Evolutionary conservation across 2,888 invertebrate species (phyloP).

Genomic region (Therioaphis trifolii): DNA sequence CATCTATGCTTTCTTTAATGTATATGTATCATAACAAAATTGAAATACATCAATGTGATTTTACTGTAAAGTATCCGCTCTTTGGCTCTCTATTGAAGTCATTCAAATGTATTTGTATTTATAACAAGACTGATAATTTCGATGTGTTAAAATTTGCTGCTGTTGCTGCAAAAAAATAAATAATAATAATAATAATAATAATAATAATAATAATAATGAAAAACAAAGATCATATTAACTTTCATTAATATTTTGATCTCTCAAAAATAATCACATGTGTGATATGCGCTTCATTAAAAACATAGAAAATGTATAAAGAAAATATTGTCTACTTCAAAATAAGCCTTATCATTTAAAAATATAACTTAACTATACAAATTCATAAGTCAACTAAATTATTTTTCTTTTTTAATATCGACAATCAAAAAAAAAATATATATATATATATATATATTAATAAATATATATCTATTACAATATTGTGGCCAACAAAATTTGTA

Average conservation of each 20-base stretch:
- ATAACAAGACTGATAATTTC: constrained; percentile 60
- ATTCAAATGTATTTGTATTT: constrained; percentile 51
- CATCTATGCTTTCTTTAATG: constrained; percentile 7
- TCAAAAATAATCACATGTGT: constrained; percentile 20
- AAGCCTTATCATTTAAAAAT: constrained; percentile 21
- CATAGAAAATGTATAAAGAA: constrained; percentile 12
- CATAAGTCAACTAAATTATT: constrained; percentile 36
- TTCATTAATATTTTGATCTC: constrained; percentile 46
- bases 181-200: no score
- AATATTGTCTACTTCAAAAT: constrained; percentile 40
- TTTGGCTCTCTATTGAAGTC: constrained; percentile 42
- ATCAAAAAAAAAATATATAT: constrained; percentile 50
- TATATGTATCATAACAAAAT: constrained; percentile 1
- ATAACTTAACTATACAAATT: constrained; percentile 35
- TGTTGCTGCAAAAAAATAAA: constrained; percentile 22
- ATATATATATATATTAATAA: background rate
- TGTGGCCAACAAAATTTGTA: constrained; percentile 59
- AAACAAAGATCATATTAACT: background rate
- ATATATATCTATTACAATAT: constrained; percentile 48
- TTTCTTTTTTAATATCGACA: constrained; percentile 50
- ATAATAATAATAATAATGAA: no score
- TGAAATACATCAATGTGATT: constrained; percentile 7
- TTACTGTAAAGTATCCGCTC: constrained; percentile 6
- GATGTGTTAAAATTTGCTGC: constrained; percentile 43
- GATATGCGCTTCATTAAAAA: constrained; percentile 35